Evolutionary conservation across 2,888 invertebrate species (phyloP), one percentile per base, ranked within the genome.

Genomic region (Protonemura montana): DNA sequence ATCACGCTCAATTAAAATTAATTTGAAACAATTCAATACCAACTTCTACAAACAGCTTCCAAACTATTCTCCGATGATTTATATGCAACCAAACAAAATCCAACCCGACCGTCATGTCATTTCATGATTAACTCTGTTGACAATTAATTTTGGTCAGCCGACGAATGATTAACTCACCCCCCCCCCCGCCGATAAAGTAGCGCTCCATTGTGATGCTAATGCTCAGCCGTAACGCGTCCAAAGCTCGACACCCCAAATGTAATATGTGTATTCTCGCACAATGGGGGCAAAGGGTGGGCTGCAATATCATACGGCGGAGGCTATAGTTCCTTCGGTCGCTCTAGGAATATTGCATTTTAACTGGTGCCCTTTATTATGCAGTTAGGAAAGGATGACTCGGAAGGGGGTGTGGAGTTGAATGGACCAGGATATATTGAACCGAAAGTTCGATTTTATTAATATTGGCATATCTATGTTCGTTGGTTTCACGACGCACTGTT

Each of bases 311-410:
- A 59, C 21, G 35, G 35, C 35, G 10, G 35, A 3, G 21, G 7
- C 7, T 59, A 21, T 59, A 16, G 2, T 16, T 16, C 59, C 59
- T 21, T 59, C 16, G 6, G 21, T 35, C 59, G 21, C 59, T 10
- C 3, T 35, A 59, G 3, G 59, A 59, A 59, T 59, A 59, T 59
- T 59, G 59, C 59, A 59, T 59, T 59, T 59, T 59, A 59, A 59
- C 59, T 59, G 59, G 59, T 59, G 59, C 16, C 59, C 59, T 59
- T 59, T 59, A 59, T 59, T 59, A 59, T 59, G 59, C 59, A 59
- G 59, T 13, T 59, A 59, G 59, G 59, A 59, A 21, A 21, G 59
- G 59, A 16, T 2, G 16, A 59, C 21, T 7, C 16, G 59, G 7
- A 21, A 2, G 59, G 59, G 59, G 59, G 7, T 59, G 59, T 21